phyloP scores from a whole-genome alignment of 2,888 invertebrate genomes.

The Xanthia icteritia region DNA sequence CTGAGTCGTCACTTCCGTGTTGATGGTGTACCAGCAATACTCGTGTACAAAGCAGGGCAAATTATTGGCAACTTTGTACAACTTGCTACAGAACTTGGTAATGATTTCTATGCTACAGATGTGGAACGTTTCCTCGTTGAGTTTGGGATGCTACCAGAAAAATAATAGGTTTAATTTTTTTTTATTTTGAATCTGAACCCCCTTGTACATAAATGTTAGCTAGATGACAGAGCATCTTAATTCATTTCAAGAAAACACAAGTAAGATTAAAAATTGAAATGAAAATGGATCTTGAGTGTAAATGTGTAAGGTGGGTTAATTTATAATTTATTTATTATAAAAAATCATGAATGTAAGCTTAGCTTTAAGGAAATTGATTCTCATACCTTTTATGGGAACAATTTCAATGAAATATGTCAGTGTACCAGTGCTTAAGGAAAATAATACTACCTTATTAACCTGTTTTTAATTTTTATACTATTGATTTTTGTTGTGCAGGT shows the following conservation, averaged over 20 bases:
- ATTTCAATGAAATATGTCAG: conserved; percentile 29
- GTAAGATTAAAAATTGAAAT: neutral
- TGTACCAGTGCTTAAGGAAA: conserved; percentile 41
- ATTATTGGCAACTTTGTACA: conserved; percentile 98
- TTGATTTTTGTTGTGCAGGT: conserved; percentile 10
- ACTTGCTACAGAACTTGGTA: conserved; percentile 96
- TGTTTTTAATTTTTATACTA: conserved; percentile 14
- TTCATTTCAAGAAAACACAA: conserved; percentile 3
- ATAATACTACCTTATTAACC: conserved; percentile 29
- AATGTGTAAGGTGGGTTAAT: conserved; percentile 19
- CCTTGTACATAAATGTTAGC: conserved; percentile 22
- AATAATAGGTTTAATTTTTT: conserved; percentile 76
- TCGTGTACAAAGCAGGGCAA: conserved; percentile 97
- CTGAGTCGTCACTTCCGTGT: conserved; percentile 96
- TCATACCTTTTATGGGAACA: conserved; percentile 4
- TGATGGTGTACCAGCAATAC: conserved; percentile 97
- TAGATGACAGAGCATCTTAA: conserved; percentile 4
- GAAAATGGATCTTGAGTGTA: conserved; percentile 14
- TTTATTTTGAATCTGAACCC: conserved; percentile 19
- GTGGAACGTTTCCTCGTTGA: conserved; percentile 97
- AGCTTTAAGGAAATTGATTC: conserved; percentile 41
- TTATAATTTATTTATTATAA: conserved; percentile 52
- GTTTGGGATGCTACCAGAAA: conserved; percentile 94
- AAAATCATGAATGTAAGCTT: conserved; percentile 16
- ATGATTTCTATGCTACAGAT: conserved; percentile 97